Conservation (phyloP, 2,113 vertebrate species). For the Gnathonemus longibarbis region DNA sequence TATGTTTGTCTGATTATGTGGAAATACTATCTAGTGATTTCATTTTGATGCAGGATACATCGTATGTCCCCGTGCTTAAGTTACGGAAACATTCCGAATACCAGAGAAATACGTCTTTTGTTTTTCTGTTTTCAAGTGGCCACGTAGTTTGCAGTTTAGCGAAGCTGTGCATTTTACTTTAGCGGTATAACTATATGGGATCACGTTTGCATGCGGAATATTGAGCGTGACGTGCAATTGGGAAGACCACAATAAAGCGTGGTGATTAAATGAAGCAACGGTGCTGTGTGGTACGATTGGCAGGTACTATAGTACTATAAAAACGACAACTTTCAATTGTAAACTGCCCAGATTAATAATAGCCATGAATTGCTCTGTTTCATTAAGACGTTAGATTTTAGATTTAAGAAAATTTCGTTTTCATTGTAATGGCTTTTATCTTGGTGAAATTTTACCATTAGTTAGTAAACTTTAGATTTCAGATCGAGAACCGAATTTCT, state of each 20-base stretch:
- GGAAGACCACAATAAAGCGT: not conserved
- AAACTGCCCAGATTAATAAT: not conserved
- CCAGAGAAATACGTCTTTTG: not conserved
- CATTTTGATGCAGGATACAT: not conserved
- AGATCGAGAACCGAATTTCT: not conserved
- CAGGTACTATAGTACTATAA: not conserved
- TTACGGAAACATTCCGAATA: not conserved
- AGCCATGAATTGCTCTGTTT: not conserved
- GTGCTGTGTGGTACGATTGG: not conserved
- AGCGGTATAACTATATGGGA: not conserved
- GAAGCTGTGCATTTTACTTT: not conserved
- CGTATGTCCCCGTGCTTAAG: not conserved
- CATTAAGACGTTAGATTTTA: not conserved
- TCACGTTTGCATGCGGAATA: not conserved
- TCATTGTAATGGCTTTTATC: not conserved
- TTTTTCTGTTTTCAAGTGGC: not conserved
- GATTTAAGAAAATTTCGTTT: not conserved
- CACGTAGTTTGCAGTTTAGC: not conserved
- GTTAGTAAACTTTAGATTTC: not conserved
- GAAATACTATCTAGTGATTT: not conserved
- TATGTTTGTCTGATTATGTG: not conserved
- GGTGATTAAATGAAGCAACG: not conserved
- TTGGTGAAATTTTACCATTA: not conserved
- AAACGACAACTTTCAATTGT: not conserved
- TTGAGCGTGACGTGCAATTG: not conserved